These are phyloP conservation scores for Tetragonula carbonaria DNA, from an alignment of 2,888 invertebrate species.

Conservation along the genomic window DNA sequence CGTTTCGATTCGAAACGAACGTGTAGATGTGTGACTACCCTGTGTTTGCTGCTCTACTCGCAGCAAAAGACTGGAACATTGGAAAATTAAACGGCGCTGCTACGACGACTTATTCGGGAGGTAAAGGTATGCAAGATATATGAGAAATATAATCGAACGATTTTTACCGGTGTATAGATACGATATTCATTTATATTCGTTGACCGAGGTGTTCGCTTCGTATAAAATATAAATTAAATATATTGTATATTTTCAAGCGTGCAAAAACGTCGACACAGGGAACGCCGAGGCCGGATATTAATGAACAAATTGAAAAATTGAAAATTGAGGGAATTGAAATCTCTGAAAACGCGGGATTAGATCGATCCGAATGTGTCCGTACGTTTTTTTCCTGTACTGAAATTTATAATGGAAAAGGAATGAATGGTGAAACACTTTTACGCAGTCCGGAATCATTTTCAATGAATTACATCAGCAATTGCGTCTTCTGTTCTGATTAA, in stretches of 20 bases:
- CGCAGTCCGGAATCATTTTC: too few species aligned
- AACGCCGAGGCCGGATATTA: too few species aligned
- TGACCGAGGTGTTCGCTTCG: too few species aligned
- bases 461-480: background rate
- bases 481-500: background rate
- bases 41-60: background rate
- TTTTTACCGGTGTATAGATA: too few species aligned
- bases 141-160: too few species aligned
- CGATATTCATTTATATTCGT: too few species aligned
- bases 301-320: background rate
- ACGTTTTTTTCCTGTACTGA: background rate
- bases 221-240: too few species aligned
- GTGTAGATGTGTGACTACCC: constrained; percentile 29
- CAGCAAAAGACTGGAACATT: background rate
- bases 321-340: constrained; percentile 35
- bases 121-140: too few species aligned
- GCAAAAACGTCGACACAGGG: too few species aligned
- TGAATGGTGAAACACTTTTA: background rate
- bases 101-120: too few species aligned
- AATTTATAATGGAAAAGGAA: background rate
- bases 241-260: too few species aligned
- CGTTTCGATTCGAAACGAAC: constrained; percentile 43
- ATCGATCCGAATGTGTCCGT: background rate
- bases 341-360: background rate
- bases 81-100: background rate